Evolutionary conservation across 1,140 invertebrate genomes (phyloP).

Genomic region (Charaxes varanes): DNA sequence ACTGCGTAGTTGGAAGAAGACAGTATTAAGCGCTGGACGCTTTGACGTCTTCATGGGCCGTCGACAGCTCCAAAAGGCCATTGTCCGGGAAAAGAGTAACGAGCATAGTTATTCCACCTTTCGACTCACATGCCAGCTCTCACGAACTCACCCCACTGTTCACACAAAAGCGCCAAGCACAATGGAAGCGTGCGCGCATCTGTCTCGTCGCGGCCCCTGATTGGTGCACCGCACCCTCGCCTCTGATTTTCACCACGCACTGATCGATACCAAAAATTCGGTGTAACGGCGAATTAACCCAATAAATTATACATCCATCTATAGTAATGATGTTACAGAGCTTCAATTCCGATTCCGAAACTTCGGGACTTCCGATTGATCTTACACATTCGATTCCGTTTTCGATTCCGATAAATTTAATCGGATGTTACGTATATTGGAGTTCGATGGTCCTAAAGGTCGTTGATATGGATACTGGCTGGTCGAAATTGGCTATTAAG

Average conservation of each 20-base stretch:
- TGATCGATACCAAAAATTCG: conserved; percentile 53
- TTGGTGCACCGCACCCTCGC: conserved; percentile 46
- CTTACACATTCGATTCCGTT: no score
- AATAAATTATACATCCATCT: conserved; percentile 3
- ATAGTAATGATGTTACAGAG: no score
- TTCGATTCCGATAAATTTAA: no score
- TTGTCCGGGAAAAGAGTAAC: conserved; percentile 22
- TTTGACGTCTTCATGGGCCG: conserved; percentile 10
- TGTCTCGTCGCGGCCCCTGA: conserved; percentile 38
- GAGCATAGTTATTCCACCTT: conserved; percentile 31
- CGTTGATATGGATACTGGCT: no score
- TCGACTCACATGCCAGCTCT: conserved; percentile 44
- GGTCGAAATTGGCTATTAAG: no score
- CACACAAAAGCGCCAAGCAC: conserved; percentile 45
- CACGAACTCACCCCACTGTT: conserved; percentile 36
- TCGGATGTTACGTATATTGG: no score
- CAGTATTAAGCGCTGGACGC: no score
- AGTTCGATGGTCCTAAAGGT: no score
- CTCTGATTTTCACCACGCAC: conserved; percentile 50
- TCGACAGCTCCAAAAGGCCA: not conserved
- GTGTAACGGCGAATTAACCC: conserved; percentile 38
- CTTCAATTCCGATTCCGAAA: no score
- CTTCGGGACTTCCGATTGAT: no score
- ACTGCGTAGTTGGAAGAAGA: no score
- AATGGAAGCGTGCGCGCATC: conserved; percentile 58